Base-by-base conservation (phyloP, 2,888 invertebrate species). In the Selenia dentaria region DNA sequence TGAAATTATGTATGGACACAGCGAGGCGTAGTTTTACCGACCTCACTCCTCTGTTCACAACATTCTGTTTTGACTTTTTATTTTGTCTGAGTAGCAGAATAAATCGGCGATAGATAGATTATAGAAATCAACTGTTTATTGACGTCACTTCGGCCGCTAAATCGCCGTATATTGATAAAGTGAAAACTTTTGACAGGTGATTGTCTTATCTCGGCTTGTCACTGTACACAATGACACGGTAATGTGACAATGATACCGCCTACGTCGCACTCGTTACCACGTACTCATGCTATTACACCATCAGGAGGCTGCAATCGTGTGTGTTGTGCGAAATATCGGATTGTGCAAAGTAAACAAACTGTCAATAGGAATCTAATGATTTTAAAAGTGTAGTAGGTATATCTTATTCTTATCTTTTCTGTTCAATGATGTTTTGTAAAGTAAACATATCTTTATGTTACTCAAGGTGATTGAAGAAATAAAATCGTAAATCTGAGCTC, bases 261-360 rank as follows among this genome's bases (percentile, higher is more conserved):
- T 32, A 48, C 29, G 22, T 8, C 22, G 2, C 22, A 8, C 22
- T 8, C 16, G 16, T 16, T 16, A 16, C 16, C 16, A 14, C 10
- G 9, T 34, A 33, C 28, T 34, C 31, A 22, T 42, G 27, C 47
- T 31, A 48, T 56, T 56, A 57, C 54, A 57, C 53, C 51, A 54
- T 35, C 45, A 32, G 40, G 40, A 42, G 36, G 50, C 32, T 27
- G 38, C 51, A 46, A 41, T 29, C 22, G 32, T 38, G 34, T 25
- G 46, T 46, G 35, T 45, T 18, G 26, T 34, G 44, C 25, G 41
- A 47, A 45, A 42, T 45, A 25, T 34, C 35, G 9, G 35, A 35
- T 46, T 43, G 43, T 38, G 47, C 10, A 37, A 46, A 50, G 41
- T 57, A 43, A 55, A 51, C 51, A 54, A 44, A 48, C n/a, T 29